Evolutionary conservation across 2,888 invertebrate species (phyloP).

Genomic region (Byasa hedistus): DNA sequence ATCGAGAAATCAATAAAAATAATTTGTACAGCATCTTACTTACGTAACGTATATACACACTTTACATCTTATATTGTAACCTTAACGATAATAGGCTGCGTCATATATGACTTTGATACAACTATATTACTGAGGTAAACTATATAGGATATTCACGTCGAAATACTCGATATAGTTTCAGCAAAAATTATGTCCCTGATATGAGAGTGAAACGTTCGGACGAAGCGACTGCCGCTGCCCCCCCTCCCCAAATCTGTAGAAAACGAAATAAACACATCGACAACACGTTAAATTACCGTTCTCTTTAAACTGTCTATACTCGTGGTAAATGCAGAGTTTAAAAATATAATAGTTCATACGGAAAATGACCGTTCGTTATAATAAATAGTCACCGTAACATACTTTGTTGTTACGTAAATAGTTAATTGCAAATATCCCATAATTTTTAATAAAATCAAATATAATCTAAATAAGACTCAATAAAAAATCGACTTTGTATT

Average conservation of each 20-base stretch:
- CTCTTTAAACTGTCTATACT: not conserved
- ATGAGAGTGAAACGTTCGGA: slow-evolving; percentile 55
- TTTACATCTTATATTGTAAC: slow-evolving; percentile 70
- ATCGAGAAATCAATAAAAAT: slow-evolving; percentile 61
- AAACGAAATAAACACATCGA: not conserved
- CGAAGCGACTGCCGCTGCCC: slow-evolving; percentile 44
- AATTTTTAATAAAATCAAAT: too few species aligned
- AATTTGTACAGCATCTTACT: slow-evolving; percentile 71
- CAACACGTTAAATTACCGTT: not conserved
- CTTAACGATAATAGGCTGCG: slow-evolving; percentile 78
- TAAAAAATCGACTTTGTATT: too few species aligned
- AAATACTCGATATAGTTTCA: slow-evolving; percentile 55
- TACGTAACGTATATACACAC: slow-evolving; percentile 65
- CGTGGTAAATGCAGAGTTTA: not conserved
- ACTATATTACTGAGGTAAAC: slow-evolving; percentile 77
- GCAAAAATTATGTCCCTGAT: slow-evolving; percentile 60
- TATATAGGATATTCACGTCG: slow-evolving; percentile 71
- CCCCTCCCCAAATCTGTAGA: not conserved
- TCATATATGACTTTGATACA: slow-evolving; percentile 74
- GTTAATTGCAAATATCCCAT: too few species aligned
- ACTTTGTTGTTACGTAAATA: too few species aligned
- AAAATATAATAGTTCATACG: too few species aligned
- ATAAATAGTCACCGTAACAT: too few species aligned
- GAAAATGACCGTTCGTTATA: too few species aligned
- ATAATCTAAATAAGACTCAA: too few species aligned